phyloP scores from a whole-genome alignment of 2,888 invertebrate species.

The Pimpla rufipes region DNA sequence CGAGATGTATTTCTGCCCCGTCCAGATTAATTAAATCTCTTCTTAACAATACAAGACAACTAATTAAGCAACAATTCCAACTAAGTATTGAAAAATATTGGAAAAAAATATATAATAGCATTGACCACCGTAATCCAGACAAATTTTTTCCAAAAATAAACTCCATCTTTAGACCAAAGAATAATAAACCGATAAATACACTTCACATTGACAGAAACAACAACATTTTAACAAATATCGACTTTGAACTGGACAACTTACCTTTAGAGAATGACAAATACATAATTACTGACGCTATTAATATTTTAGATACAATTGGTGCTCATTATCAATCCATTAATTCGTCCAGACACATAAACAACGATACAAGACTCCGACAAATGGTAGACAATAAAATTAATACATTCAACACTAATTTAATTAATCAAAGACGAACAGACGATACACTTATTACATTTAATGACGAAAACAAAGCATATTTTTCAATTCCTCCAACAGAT shows the following conservation, averaged over 20 bases:
- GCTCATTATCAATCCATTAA: slow-evolving; percentile 34
- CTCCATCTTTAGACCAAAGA: slow-evolving; percentile 49
- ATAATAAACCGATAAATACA: not conserved
- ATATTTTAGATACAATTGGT: slow-evolving; percentile 20
- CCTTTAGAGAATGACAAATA: slow-evolving; percentile 15
- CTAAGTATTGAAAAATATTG: slow-evolving; percentile 17
- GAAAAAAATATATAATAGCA: slow-evolving; percentile 15
- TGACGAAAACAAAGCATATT: slow-evolving; percentile 12
- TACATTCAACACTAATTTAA: not conserved
- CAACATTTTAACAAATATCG: not conserved
- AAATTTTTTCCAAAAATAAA: slow-evolving; percentile 86
- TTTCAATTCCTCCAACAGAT: not conserved
- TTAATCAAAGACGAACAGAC: not conserved
- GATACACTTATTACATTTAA: not conserved
- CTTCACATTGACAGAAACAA: slow-evolving; percentile 8
- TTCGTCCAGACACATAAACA: slow-evolving; percentile 36
- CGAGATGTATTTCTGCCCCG: not conserved
- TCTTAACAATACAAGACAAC: not conserved
- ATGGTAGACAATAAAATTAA: slow-evolving; percentile 13
- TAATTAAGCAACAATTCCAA: slow-evolving; percentile 7
- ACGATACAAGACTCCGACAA: slow-evolving; percentile 5
- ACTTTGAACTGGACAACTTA: not conserved
- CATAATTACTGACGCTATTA: not conserved
- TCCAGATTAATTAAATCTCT: not conserved
- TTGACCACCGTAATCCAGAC: slow-evolving; percentile 30